A percentile compares a stretch with the other conserved stretches of the same genome.
Evolutionary conservation across 2,113 vertebrate species (phyloP).

Genomic region (Hymenochirus boettgeri): DNA sequence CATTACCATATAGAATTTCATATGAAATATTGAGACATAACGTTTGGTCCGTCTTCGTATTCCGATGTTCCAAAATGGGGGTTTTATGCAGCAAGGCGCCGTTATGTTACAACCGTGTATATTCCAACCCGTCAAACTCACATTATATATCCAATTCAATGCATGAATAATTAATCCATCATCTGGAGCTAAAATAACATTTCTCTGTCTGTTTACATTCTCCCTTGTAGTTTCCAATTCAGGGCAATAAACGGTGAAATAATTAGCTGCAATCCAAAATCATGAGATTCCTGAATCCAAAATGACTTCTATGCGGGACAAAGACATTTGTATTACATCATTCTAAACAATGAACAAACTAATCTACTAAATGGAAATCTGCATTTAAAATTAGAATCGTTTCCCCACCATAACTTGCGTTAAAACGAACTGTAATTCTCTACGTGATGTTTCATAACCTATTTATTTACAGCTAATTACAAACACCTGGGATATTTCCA

Average conservation of each 20-base stretch:
- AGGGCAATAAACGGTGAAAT: constrained; percentile 15
- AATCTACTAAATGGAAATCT: constrained; percentile 20
- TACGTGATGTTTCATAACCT: constrained; percentile 21
- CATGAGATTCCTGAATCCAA: constrained; percentile 23
- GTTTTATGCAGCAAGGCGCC: too few relatives aligned
- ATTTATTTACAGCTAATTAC: constrained; percentile 34
- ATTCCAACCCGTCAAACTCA: constrained; percentile 1
- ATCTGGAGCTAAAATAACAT: constrained; percentile 29
- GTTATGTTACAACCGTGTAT: too few relatives aligned
- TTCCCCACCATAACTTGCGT: constrained; percentile 29
- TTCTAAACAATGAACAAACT: constrained; percentile 17
- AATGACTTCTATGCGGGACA: constrained; percentile 7
- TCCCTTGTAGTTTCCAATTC: constrained; percentile 11
- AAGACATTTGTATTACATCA: constrained; percentile 21
- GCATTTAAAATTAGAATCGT: constrained; percentile 40
- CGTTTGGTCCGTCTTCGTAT: too few relatives aligned
- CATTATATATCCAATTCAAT: constrained; percentile 16
- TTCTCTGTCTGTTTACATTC: constrained; percentile 2
- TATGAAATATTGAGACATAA: too few relatives aligned
- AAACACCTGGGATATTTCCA: constrained; percentile 27
- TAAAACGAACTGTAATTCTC: constrained; percentile 23
- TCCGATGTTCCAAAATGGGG: too few relatives aligned
- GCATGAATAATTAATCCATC: constrained; percentile 27
- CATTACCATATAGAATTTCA: too few relatives aligned
- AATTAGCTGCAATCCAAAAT: constrained; percentile 37